Base-by-base conservation (phyloP, 2,113 vertebrate species). In the Shinisaurus crocodilurus region DNA sequence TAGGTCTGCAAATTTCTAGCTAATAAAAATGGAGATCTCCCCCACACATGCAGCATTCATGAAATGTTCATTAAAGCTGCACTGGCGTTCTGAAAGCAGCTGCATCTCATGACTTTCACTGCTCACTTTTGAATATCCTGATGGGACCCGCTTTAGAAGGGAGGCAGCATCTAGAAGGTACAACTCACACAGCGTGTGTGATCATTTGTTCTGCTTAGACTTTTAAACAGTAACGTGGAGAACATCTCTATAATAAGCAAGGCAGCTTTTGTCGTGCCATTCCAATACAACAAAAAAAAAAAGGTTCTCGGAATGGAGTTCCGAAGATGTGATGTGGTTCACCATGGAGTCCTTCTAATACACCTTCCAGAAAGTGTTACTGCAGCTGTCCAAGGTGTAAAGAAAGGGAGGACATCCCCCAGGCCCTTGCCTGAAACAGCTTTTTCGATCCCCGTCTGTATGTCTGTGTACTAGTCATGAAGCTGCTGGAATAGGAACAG, bases 31-130 rank as follows among this genome's bases (percentile, higher is more conserved):
- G 81, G 96, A 96, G 96, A 96, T 96, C 82, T 95, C 80, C 92
- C 93, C 92, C 1, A n/a, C 91, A 95, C 95, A 95, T 88, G 95
- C 92, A 90, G 92, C 75, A 91, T 40, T 95, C 96, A 96, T 97
- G 95, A 96, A 97, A 97, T 96, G 97, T 96, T 95, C 80, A 97
- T 97, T 94, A 93, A 82, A 0, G 0, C 91, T 87, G 92, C 95
- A 89, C 85, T 2, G 57, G 93, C 89, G 84, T 88, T 91, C 76
- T 86, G 95, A 95, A 93, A 96, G 94, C 60, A 91, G 95, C 79
- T 95, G 95, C 90, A 95, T 95, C 92, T 95, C 95, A 92, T 92
- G 91, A 96, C 93, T 97, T 96, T 95, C 94, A 96, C 96, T 97
- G 94, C 90, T 95, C 94, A 96, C 93, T 93, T 97, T 95, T 95